Percentiles rank a stretch among this genome's conserved stretches.
Conservation (phyloP, 2,888 invertebrate genomes). For the Taenaris catops region DNA sequence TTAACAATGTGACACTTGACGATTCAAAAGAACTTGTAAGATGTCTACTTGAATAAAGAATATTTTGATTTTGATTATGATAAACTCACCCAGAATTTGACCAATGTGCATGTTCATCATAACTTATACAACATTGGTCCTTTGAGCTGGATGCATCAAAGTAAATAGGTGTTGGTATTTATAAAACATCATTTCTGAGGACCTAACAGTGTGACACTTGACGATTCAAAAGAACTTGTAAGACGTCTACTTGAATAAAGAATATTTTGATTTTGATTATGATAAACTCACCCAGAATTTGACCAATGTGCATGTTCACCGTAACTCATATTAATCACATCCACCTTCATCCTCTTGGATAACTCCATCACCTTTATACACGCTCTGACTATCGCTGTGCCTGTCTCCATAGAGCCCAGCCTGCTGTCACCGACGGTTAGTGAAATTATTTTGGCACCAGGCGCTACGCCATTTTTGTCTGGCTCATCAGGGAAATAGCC, state of each 20-base stretch:
- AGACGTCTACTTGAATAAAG: too few relatives aligned
- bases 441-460: constrained; percentile 96
- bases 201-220: too few relatives aligned
- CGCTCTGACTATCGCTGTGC: constrained; percentile 94
- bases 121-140: too few relatives aligned
- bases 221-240: too few relatives aligned
- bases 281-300: constrained; percentile 90
- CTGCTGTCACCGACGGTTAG: constrained; percentile 96
- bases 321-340: constrained; percentile 99
- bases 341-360: constrained; percentile 81
- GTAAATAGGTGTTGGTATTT: too few relatives aligned
- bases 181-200: too few relatives aligned
- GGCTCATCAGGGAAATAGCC: constrained; percentile 93
- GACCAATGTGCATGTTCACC: constrained; percentile 97
- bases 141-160: too few relatives aligned
- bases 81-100: constrained; percentile 94
- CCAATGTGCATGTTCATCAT: constrained; percentile 97
- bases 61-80: too few relatives aligned
- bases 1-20: too few relatives aligned
- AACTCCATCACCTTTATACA: constrained; percentile 93
- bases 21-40: too few relatives aligned
- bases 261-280: too few relatives aligned
- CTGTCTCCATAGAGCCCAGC: constrained; percentile 97
- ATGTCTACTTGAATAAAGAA: too few relatives aligned
- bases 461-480: constrained; percentile 96